Conservation (phyloP, 2,797 vertebrate genomes). For the Lacerta bilineata region DNA sequence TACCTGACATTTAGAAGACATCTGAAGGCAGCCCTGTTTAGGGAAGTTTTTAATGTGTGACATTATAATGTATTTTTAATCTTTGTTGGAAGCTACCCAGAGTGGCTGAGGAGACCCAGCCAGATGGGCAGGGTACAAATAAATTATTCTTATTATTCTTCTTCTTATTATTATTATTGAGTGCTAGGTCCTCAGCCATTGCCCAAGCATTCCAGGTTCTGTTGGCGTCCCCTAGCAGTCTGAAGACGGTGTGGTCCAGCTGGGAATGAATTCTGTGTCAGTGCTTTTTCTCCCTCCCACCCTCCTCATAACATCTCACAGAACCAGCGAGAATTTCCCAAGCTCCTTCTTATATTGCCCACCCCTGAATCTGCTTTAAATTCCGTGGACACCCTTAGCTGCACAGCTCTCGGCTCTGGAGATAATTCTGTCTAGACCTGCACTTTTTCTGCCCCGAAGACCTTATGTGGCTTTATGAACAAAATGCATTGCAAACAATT, state of each 20-base stretch:
- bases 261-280: too few relatives aligned
- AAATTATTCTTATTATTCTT: too few relatives aligned
- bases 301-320: not conserved
- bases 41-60: too few relatives aligned
- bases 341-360: not conserved
- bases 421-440: slow-evolving; percentile 25
- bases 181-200: too few relatives aligned
- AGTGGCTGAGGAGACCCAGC: too few relatives aligned
- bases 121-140: too few relatives aligned
- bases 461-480: not conserved
- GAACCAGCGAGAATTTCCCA: not conserved
- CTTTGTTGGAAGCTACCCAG: too few relatives aligned
- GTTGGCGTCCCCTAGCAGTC: too few relatives aligned
- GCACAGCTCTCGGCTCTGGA: not conserved
- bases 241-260: not conserved
- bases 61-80: too few relatives aligned
- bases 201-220: not conserved
- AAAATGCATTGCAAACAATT: slow-evolving; percentile 26
- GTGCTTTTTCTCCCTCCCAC: not conserved
- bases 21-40: too few relatives aligned
- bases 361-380: slow-evolving; percentile 4
- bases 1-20: too few relatives aligned
- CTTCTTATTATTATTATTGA: too few relatives aligned
- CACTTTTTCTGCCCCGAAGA: slow-evolving; percentile 14
- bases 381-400: slow-evolving; percentile 7